Percentiles rank a stretch among this genome's conserved stretches.
phyloP scores from a whole-genome alignment of 2,113 vertebrate species.

The Lonchura striata region DNA sequence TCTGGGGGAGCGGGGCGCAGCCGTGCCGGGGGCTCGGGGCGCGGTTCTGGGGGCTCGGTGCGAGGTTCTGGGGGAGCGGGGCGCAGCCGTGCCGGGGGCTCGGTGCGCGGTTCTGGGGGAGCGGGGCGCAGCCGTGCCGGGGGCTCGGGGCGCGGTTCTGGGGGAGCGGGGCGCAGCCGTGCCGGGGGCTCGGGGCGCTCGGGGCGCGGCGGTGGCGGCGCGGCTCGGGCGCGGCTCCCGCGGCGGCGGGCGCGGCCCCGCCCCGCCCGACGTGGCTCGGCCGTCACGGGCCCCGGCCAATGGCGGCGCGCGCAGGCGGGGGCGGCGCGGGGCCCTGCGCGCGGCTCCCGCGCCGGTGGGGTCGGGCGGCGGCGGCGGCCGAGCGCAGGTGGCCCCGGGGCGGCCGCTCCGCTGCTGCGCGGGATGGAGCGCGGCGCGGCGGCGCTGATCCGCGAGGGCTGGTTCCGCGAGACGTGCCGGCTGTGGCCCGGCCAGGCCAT shows the following conservation, averaged over 20 bases:
- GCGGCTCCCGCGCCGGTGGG: neutral
- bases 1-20: too few relatives aligned
- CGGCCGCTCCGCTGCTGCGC: neutral
- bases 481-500: constrained; percentile 93
- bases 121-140: neutral
- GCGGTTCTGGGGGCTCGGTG: too few relatives aligned
- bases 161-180: fast-evolving
- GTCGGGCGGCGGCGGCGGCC: neutral
- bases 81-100: too few relatives aligned
- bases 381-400: neutral
- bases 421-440: constrained; percentile 45
- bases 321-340: too few relatives aligned
- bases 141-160: too few relatives aligned
- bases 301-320: too few relatives aligned
- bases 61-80: too few relatives aligned
- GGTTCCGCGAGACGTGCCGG: constrained; percentile 91
- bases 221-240: neutral
- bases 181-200: neutral
- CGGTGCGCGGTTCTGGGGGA: too few relatives aligned
- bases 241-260: too few relatives aligned
- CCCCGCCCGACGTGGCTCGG: too few relatives aligned
- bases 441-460: constrained; percentile 84
- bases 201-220: too few relatives aligned
- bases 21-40: neutral
- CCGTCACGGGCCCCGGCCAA: too few relatives aligned